Conservation (phyloP, 2,113 vertebrate genomes). For the Ramphastos sulfuratus region DNA sequence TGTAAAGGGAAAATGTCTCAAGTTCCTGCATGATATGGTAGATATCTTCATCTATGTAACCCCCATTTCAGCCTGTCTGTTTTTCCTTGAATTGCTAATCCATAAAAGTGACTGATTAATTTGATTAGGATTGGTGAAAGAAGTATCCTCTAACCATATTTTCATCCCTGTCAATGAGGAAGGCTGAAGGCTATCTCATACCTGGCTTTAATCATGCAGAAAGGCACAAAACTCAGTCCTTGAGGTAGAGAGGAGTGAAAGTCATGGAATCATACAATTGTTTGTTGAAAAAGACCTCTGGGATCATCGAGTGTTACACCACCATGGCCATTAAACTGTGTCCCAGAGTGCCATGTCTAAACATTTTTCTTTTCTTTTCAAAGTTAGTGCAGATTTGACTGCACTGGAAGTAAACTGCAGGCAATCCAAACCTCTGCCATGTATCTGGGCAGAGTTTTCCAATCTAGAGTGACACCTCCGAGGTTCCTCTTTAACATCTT, state of each 20-base stretch:
- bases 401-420: background rate
- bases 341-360: background rate
- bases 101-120: background rate
- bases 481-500: no score
- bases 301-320: no score
- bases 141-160: background rate
- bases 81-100: background rate
- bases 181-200: background rate
- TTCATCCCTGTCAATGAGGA: background rate
- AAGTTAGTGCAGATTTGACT: background rate
- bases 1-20: background rate
- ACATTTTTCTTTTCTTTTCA: background rate
- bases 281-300: no score
- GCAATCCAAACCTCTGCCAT: background rate
- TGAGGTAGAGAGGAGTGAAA: background rate
- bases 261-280: no score
- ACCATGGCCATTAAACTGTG: no score
- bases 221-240: background rate
- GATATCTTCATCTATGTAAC: background rate
- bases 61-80: background rate
- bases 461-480: background rate
- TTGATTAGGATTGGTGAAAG: background rate
- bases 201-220: background rate
- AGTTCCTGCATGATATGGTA: background rate
- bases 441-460: background rate